A percentile compares a stretch with the other conserved stretches of the same genome.
phyloP scores from a whole-genome alignment of 2,113 vertebrate genomes.

The Aleadryas rufinucha region DNA sequence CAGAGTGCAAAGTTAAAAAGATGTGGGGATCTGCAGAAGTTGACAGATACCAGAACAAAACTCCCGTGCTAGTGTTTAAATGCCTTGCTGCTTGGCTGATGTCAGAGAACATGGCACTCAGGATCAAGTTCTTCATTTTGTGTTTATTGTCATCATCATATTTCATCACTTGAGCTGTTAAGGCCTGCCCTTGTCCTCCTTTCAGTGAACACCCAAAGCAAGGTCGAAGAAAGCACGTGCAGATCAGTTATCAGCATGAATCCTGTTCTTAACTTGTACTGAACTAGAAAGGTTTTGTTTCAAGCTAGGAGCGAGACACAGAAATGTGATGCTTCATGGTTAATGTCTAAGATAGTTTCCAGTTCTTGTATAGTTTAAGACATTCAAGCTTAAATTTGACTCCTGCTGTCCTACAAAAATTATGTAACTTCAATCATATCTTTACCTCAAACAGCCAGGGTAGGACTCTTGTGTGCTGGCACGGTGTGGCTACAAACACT shows the following conservation, averaged over 20 bases:
- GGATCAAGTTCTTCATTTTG: background rate
- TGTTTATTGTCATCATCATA: background rate
- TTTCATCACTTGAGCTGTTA: background rate
- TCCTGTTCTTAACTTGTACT: background rate
- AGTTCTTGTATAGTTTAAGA: background rate
- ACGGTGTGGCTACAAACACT: background rate
- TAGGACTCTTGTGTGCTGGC: background rate
- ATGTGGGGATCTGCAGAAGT: background rate
- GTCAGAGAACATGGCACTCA: background rate
- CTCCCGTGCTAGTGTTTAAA: background rate
- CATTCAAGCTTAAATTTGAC: background rate
- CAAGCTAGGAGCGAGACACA: background rate
- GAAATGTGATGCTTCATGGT: background rate
- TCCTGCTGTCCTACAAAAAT: background rate
- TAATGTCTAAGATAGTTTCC: background rate
- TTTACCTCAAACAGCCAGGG: background rate
- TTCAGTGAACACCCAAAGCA: background rate
- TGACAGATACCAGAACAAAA: background rate
- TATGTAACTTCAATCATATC: background rate
- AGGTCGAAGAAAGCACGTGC: fast-evolving
- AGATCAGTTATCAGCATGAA: background rate
- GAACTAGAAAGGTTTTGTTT: background rate
- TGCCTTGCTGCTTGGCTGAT: background rate
- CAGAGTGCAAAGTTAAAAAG: background rate
- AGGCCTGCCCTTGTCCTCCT: background rate